These are phyloP conservation scores for Pseudomyrmex sp. DNA, from an alignment of 1,140 invertebrate species.

Conservation along the genomic window DNA sequence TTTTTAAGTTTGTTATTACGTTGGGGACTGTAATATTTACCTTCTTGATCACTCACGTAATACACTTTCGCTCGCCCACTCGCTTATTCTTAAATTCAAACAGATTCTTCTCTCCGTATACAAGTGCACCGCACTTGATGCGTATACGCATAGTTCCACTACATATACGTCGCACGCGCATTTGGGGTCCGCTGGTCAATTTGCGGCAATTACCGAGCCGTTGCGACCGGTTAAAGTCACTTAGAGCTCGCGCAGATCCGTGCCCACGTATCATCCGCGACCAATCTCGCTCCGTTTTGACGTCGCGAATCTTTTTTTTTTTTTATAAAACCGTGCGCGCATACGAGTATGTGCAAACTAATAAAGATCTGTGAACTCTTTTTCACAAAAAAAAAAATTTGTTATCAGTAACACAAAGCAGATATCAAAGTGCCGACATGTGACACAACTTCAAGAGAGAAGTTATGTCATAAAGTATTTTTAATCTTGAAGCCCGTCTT, in stretches of 20 bases:
- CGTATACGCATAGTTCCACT: not conserved
- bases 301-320: not conserved
- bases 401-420: no score
- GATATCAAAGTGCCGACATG: no score
- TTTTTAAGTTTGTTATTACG: no score
- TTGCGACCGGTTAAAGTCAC: constrained; percentile 76
- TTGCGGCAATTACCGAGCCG: constrained; percentile 76
- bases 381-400: no score
- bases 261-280: constrained; percentile 24
- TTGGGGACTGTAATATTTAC: not conserved
- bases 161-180: constrained; percentile 7
- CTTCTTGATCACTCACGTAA: not conserved
- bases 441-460: no score
- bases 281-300: not conserved
- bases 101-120: constrained; percentile 1
- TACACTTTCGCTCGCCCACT: not conserved
- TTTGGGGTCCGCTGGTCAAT: constrained; percentile 76
- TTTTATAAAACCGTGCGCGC: not conserved
- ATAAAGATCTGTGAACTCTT: no score
- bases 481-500: no score
- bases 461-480: no score
- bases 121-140: constrained; percentile 8
- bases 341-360: no score
- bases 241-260: constrained; percentile 63
- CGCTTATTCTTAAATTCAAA: not conserved